Evolutionary conservation across 2,113 vertebrate genomes (phyloP).

Genomic region (Uria aalge): DNA sequence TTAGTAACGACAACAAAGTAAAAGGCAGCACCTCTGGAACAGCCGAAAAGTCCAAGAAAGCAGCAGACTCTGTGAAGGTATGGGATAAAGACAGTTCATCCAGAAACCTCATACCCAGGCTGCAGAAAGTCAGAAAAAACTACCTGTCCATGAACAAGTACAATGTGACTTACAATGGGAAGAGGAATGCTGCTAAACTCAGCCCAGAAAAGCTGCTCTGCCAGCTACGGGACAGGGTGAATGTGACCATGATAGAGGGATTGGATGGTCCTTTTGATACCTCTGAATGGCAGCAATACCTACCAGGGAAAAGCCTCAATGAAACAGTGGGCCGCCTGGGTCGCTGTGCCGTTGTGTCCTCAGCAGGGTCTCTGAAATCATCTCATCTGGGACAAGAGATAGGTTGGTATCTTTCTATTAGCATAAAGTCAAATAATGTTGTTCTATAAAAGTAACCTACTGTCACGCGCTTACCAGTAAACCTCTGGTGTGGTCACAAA

Average conservation of each 20-base stretch:
- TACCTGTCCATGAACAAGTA: conserved; percentile 77
- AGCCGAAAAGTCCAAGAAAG: background rate
- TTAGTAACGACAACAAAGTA: background rate
- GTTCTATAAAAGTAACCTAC: background rate
- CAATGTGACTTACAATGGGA: conserved; percentile 71
- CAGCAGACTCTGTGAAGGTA: conserved; percentile 35
- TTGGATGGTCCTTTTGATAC: conserved; percentile 72
- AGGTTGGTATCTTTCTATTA: conserved; percentile 66
- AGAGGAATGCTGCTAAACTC: conserved; percentile 43
- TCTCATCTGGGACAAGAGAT: conserved; percentile 80
- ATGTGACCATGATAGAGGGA: conserved; percentile 70
- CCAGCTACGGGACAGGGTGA: conserved; percentile 70
- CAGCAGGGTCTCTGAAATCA: conserved; percentile 78
- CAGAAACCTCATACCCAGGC: conserved; percentile 66
- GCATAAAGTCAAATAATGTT: background rate
- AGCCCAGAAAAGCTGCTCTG: conserved; percentile 69
- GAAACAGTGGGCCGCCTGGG: conserved; percentile 64
- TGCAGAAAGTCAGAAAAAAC: conserved; percentile 71
- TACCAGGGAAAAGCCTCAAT: conserved; percentile 70
- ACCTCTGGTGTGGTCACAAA: background rate
- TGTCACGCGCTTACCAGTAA: background rate
- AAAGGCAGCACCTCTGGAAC: background rate
- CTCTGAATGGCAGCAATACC: conserved; percentile 67
- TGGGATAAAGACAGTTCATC: conserved; percentile 80
- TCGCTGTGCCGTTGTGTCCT: conserved; percentile 79